Base-by-base conservation (phyloP, 2,888 invertebrate genomes). In the Aphidius colemani region DNA sequence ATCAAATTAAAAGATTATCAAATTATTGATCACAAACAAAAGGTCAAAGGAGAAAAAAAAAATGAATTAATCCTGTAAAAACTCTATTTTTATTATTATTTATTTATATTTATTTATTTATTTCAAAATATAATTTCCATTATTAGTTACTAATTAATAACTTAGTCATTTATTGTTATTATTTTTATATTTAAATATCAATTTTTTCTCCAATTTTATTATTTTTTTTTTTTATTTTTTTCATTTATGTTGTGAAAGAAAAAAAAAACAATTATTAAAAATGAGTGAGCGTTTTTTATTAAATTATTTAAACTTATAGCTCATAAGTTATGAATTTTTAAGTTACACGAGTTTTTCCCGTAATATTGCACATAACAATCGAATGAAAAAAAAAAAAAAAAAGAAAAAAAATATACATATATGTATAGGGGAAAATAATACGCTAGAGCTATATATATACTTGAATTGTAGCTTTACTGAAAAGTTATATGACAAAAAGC, bases 341-440 rank as follows among this genome's bases (percentile, higher is more conserved):
- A 57, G 57, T 7, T 10, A 46, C 57, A 57, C 57, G 48, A 46
- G 57, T 57, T 46, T 39, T 30, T 30, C 4, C 30, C 5, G 30
- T 30, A 30, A 30, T 30, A 5, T 30, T 30, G 30, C 30, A 30
- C 30, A 30, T 5, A 30, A 30, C 30, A 5, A 30, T 30, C 5
- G 30, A 30, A 30, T 30, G 30, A 5, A 30, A 30, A 30, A 30
- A 30, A 2, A 30, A 30, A 30, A 2, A 30, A 5, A 30, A 5
- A 3, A 5, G 5, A 30, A 30, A 2, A 30, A 5, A 30, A 5
- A 3, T 2, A 39, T 45, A 57, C n/a, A 46, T 57, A 40, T 53
- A 18, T 18, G 13, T 18, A 13, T 41, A 7, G 39, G 59, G 61
- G 61, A 30, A 44, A 61, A 61, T 53, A 53, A 44, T 61, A 61